Base-by-base conservation (phyloP, 2,888 invertebrate genomes). In the Drosophila paucipuncta region DNA sequence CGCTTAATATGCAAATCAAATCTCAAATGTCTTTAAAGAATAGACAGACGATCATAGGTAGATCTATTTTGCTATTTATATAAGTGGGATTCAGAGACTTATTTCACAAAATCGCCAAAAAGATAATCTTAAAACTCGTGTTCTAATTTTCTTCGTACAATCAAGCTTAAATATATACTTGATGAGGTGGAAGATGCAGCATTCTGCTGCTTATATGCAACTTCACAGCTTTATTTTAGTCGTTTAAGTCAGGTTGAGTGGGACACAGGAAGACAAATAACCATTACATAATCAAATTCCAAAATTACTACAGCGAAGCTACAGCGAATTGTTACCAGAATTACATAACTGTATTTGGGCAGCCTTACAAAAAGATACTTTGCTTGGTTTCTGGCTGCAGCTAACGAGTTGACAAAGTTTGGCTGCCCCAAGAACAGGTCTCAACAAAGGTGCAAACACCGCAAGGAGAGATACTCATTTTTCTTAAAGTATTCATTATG, bases 341-440 rank as follows among this genome's bases (percentile, higher is more conserved):
- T 41, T 58, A 31, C 58, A 22, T 41, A 58, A 58, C 58, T 41
- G 30, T 22, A 41, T 41, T 25, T 54, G 37, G 11, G 28, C 39
- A 37, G 28, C 57, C 54, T 54, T 1, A 35, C 22, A 25, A 37
- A 30, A 4, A n/a, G 28, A 39, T n/a, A 28, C 41, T 41, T n/a
- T 58, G 30, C 16, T 41, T 16, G 50, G 28, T 28, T 50, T 50
- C 18, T 52, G 50, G 47, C 28, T 9, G 39, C 28, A 41, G 30
- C 13, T 30, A 41, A 22, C 22, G 22, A 6, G 22, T 58, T 58
- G n/a, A 30, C 41, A 58, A 58, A 30, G 58, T 58, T 58, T 43
- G 41, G 22, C 58, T 43, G 28, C 43, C 43, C 0, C 58, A 43
- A 58, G 58, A 43, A 58, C 58, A 31, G 22, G 58, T 58, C 43